Evolutionary conservation across 2,797 vertebrate genomes (phyloP), one percentile per base, ranked within the genome.

Genomic region (Gallirallus australis): DNA sequence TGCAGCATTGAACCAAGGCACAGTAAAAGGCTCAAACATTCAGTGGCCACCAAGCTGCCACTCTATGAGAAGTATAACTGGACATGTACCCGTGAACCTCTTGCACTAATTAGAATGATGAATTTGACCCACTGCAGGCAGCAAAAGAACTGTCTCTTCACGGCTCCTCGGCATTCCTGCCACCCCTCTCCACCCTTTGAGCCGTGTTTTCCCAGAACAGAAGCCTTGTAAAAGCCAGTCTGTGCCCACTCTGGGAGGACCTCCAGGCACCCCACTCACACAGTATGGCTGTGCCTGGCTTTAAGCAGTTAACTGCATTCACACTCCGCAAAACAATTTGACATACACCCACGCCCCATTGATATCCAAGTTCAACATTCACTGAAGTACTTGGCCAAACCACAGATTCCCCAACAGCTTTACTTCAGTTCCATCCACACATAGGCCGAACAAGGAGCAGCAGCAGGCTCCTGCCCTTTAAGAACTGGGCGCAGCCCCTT

Each of bases 141-240:
- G 21, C 35, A 31, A 0, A 1, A 35, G n/a, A 15, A 14, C 23
- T 31, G 24, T 75, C 15, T 56, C 50, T 28, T 20, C 33, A 5
- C 8, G 5, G 14, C 24, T 30, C 23, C 30, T 23, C 4, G 5
- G 8, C 0, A 14, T 14, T 24, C 27, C 27, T 52, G 35, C 35
- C 59, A 27, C 56, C 63, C 21, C 40, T 21, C 24, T 33, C 20
- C 30, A 4, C 6, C 27, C 50, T 60, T 19, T 19, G 31, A 2
- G 6, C 25, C 35, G 1, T 0, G 2, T 7, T 11, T 40, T 35
- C 28, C 8, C 42, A 5, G 27, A 31, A 30, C 0, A 0, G 31
- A 50, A 79, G 39, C 33, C 48, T 33, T 27, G 15, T 28, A 33
- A 30, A 37, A 37, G 23, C 0, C 42, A 45, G 18, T 9, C 42